A percentile compares a stretch with the other conserved stretches of the same genome.
These are phyloP conservation scores for Puma concolor DNA, from an alignment of 2,113 vertebrate species.

Conservation along the genomic window DNA sequence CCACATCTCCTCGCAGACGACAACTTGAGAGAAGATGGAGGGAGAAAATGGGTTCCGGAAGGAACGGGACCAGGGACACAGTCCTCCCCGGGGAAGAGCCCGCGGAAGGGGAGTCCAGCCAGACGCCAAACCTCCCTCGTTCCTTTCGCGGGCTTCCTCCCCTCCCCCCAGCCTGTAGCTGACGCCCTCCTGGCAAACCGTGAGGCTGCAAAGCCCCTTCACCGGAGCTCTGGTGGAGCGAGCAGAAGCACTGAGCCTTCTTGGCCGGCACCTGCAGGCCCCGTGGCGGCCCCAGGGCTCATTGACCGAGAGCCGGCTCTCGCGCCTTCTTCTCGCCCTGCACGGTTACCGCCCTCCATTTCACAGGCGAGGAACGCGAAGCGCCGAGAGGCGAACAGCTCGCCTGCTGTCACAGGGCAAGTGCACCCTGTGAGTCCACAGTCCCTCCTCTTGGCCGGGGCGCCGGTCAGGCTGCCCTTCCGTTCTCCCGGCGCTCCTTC, in stretches of 20 bases:
- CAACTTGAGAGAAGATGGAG: not conserved
- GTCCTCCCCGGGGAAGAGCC: not conserved
- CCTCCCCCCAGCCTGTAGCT: fast-evolving
- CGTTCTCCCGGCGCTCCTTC: not conserved
- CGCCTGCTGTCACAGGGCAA: not conserved
- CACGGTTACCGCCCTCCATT: fast-evolving
- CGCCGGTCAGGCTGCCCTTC: not conserved
- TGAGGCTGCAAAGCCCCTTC: fast-evolving
- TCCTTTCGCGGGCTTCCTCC: fast-evolving
- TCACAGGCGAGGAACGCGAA: fast-evolving
- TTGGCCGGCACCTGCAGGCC: fast-evolving
- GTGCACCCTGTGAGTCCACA: not conserved
- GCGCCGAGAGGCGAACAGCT: not conserved
- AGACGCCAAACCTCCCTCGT: fast-evolving
- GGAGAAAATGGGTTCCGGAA: not conserved
- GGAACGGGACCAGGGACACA: not conserved
- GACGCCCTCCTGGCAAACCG: fast-evolving
- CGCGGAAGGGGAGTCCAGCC: fast-evolving
- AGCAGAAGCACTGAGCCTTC: not conserved
- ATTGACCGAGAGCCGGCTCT: fast-evolving
- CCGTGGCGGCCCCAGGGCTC: fast-evolving
- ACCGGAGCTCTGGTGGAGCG: fast-evolving
- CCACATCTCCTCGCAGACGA: not conserved
- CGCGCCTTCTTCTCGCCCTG: too few relatives aligned
- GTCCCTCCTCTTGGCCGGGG: too few relatives aligned